These are phyloP conservation scores for Callionymus lyra DNA, from an alignment of 2,113 vertebrate species.

Conservation along the genomic window DNA sequence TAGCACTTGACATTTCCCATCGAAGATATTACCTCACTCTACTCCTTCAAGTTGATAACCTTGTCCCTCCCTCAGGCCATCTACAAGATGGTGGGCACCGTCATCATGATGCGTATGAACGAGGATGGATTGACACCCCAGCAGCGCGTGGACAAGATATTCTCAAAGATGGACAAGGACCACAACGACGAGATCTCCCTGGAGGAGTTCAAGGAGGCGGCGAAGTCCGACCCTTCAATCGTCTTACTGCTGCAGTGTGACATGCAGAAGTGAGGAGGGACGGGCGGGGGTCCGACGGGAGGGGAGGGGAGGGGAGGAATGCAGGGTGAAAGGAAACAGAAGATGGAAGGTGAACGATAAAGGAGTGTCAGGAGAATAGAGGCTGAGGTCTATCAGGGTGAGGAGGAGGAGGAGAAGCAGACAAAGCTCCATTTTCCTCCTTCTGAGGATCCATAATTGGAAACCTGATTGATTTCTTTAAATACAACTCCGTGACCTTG, in stretches of 20 bases:
- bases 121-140: conserved; percentile 93
- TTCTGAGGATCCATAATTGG: conserved; percentile 10
- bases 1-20: too few species aligned
- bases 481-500: too few species aligned
- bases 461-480: conserved; percentile 29
- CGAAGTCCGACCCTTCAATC: conserved; percentile 93
- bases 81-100: conserved; percentile 98
- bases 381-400: too few species aligned
- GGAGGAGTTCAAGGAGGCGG: conserved; percentile 97
- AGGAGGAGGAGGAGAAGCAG: too few species aligned
- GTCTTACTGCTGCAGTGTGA: conserved; percentile 94
- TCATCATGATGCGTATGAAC: conserved; percentile 99
- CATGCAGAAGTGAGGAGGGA: conserved; percentile 79
- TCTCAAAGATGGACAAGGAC: conserved; percentile 99
- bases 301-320: conserved; percentile 11
- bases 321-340: conserved; percentile 8
- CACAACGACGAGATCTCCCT: conserved; percentile 93
- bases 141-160: conserved; percentile 98
- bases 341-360: conserved; percentile 1
- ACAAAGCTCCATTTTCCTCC: conserved; percentile 2
- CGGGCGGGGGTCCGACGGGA: conserved; percentile 3
- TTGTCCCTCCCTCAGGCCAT: conserved; percentile 72
- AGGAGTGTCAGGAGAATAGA: conserved; percentile 14
- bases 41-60: too few species aligned
- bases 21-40: too few species aligned